Evolutionary conservation across 2,888 invertebrate genomes (phyloP).

Genomic region (Pimpla rufipes): DNA sequence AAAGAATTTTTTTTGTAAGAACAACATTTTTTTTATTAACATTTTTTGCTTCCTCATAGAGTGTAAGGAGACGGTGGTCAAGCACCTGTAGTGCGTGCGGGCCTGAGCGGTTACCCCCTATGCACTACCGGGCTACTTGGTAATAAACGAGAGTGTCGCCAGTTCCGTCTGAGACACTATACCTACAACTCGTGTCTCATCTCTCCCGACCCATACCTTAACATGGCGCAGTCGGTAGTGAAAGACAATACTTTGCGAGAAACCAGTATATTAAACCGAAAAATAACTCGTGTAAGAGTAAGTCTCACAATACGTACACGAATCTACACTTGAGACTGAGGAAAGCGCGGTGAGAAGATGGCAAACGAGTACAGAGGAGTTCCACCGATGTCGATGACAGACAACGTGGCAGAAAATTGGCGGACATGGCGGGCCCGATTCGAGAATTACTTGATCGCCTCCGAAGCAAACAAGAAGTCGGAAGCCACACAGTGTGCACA

Average conservation of each 20-base stretch:
- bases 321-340: background rate
- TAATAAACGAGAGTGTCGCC: no score
- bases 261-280: background rate
- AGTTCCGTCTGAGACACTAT: background rate
- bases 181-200: background rate
- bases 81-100: constrained; percentile 9
- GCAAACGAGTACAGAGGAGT: constrained; percentile 50
- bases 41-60: no score
- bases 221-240: constrained; percentile 31
- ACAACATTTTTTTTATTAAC: no score
- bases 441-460: no score
- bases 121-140: background rate
- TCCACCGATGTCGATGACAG: no score
- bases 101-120: background rate
- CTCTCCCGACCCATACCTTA: background rate
- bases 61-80: constrained; percentile 2
- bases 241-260: background rate
- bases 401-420: constrained; percentile 73
- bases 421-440: constrained; percentile 67
- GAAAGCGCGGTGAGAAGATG: constrained; percentile 9
- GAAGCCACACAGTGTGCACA: constrained; percentile 71
- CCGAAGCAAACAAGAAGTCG: no score
- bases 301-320: background rate
- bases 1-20: no score
- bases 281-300: background rate